phyloP scores from a whole-genome alignment of 1,140 invertebrate genomes.

The Euwallacea fornicatus region DNA sequence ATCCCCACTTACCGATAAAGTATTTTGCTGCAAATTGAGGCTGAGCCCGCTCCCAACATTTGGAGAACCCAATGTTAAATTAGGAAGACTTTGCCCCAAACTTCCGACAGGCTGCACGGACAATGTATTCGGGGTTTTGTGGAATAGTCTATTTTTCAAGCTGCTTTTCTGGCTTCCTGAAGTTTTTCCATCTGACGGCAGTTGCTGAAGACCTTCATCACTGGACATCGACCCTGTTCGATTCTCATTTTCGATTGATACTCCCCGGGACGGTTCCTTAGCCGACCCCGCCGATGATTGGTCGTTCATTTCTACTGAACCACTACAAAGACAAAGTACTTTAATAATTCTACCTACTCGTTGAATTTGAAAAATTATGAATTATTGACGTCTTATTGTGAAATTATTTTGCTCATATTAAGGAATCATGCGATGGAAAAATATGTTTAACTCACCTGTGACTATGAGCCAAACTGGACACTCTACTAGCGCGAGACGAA shows the following conservation, averaged over 20 bases:
- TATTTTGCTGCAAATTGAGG: conserved; percentile 57
- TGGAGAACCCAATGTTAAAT: conserved; percentile 62
- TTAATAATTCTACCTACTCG: not conserved
- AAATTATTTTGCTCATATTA: not conserved
- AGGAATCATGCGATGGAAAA: not conserved
- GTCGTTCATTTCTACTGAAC: conserved; percentile 75
- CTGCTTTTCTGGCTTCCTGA: conserved; percentile 51
- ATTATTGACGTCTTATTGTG: not conserved
- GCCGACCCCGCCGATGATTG: conserved; percentile 51
- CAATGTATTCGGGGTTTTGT: conserved; percentile 69
- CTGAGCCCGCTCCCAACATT: conserved; percentile 55
- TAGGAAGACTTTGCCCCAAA: conserved; percentile 73
- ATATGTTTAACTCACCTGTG: conserved; percentile 55
- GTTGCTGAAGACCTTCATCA: conserved; percentile 55
- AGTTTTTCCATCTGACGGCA: conserved; percentile 48
- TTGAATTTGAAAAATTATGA: too few species aligned
- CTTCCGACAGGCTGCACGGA: conserved; percentile 71
- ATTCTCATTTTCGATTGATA: conserved; percentile 58
- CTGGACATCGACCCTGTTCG: conserved; percentile 59
- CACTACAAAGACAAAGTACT: conserved; percentile 55
- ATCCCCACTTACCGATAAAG: conserved; percentile 50
- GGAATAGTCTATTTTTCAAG: conserved; percentile 51
- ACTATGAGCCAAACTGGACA: conserved; percentile 67
- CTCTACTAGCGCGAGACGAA: conserved; percentile 57
- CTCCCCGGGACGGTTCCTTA: conserved; percentile 53